Evolutionary conservation across 2,888 invertebrate species (phyloP), one percentile per base, ranked within the genome.

Genomic region (Leptinotarsa rubiginosa): DNA sequence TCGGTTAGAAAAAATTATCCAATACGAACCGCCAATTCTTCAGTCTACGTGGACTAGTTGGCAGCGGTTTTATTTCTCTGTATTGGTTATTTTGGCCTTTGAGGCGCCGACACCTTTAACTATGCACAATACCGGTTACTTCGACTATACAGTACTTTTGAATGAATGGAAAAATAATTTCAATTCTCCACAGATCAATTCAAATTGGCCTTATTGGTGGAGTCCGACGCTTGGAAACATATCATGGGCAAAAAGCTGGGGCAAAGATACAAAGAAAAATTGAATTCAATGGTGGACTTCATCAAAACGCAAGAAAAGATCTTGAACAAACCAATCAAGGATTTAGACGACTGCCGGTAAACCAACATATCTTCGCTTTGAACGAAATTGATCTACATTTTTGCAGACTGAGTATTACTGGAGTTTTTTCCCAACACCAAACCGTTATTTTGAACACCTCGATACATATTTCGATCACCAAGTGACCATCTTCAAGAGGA

Each of bases 181-280:
- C n/a, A 70, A 54, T 67, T 67, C 67, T 82, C 83, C 86, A 69
- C 80, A 92, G 94, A 92, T 70, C 89, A 91, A 79, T 89, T 92
- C 50, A 93, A 93, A 86, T 85, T 91, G 47, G 93, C 91, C 0
- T 86, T 96, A 50, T 88, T 92, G 64, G 91, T 93, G 12, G 96
- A 96, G 88, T 93, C 95, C 0, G 90, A 93, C 77, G 92, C 92
- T 69, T 96, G 96, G 96, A 96, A 95, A 86, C 88, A 91, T 75
- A 89, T 91, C 20, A 88, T 95, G 70, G 96, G 96, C 0, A 91
- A 91, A 81, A 89, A 93, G 50, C 86, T 96, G 41, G 92, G 93
- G 77, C 85, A 88, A 0, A 92, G 91, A 15, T 96, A 95, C 83
- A 93, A 92, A 82, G 91, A 91, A 67, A 92, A 94, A 77, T 90